A percentile compares a stretch with the other conserved stretches of the same genome.
Evolutionary conservation across 2,888 invertebrate species (phyloP).

Genomic region (Melinopterus prodromus): DNA sequence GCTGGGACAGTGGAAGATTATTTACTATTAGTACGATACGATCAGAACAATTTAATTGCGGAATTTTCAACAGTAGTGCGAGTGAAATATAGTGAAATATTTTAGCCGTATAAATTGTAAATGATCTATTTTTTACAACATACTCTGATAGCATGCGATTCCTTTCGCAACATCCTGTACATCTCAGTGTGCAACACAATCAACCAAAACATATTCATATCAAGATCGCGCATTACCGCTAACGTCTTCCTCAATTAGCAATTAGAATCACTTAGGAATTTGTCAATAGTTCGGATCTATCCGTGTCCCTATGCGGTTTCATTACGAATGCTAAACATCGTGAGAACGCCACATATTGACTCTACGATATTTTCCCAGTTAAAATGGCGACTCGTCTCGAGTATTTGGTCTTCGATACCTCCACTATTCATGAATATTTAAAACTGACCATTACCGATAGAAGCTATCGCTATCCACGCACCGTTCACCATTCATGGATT

Average conservation of each 20-base stretch:
- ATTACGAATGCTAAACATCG: not conserved
- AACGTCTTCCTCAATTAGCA: not conserved
- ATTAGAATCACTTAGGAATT: not conserved
- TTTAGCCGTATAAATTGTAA: too few relatives aligned
- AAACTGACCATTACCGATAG: not conserved
- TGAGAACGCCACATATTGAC: not conserved
- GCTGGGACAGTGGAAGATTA: too few relatives aligned
- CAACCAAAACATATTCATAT: not conserved
- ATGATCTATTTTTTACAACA: too few relatives aligned
- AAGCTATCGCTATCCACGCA: too few relatives aligned
- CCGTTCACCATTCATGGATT: not conserved
- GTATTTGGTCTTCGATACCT: not conserved
- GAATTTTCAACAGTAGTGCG: too few relatives aligned
- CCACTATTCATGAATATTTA: conserved; percentile 4
- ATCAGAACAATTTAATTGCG: too few relatives aligned
- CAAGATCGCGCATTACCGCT: not conserved
- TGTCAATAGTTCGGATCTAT: not conserved
- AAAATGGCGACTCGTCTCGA: not conserved
- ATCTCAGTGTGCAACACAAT: not conserved
- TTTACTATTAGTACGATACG: too few relatives aligned
- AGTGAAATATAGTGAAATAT: too few relatives aligned
- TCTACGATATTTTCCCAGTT: not conserved
- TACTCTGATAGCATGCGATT: too few relatives aligned
- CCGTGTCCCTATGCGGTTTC: not conserved
- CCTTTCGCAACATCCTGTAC: too few relatives aligned